Conservation (phyloP, 1,140 invertebrate genomes). For the Leucophenga varia region DNA sequence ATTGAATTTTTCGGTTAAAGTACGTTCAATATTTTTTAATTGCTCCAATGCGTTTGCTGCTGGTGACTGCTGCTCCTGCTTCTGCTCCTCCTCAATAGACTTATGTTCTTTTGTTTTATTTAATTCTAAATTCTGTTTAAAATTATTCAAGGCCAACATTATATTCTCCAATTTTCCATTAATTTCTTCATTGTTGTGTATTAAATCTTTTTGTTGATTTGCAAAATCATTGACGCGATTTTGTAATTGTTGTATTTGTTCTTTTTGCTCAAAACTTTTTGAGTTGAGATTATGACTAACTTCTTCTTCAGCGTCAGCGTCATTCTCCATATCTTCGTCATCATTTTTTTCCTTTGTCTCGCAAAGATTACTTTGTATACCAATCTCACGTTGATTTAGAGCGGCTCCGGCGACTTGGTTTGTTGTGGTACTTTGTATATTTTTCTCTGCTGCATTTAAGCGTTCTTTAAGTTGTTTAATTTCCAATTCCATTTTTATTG, state of each 20-base stretch:
- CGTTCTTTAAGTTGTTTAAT: slow-evolving; percentile 54
- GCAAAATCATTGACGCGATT: slow-evolving; percentile 37
- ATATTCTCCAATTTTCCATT: slow-evolving; percentile 36
- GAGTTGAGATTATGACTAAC: neutral
- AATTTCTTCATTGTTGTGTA: slow-evolving; percentile 38
- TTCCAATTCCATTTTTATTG: slow-evolving; percentile 53
- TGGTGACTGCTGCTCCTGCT: slow-evolving; percentile 1
- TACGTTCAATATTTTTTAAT: slow-evolving; percentile 39
- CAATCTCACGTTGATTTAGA: slow-evolving; percentile 23
- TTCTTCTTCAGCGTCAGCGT: slow-evolving; percentile 7
- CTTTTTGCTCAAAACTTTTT: slow-evolving; percentile 22
- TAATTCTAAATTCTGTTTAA: slow-evolving; percentile 13
- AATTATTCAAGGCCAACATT: slow-evolving; percentile 26
- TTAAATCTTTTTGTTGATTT: slow-evolving; percentile 31
- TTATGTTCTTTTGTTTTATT: neutral
- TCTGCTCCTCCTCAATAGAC: slow-evolving; percentile 1
- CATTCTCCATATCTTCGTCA: slow-evolving; percentile 15
- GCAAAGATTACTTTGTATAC: slow-evolving; percentile 43
- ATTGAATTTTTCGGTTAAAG: slow-evolving; percentile 37
- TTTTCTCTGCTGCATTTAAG: slow-evolving; percentile 43
- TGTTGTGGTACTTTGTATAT: slow-evolving; percentile 35
- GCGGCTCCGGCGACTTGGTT: slow-evolving; percentile 2
- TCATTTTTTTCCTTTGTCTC: slow-evolving; percentile 47
- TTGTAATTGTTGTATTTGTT: slow-evolving; percentile 29
- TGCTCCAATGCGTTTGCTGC: slow-evolving; percentile 17